Evolutionary conservation across 2,888 invertebrate species (phyloP), one percentile per base, ranked within the genome.

Genomic region (Mechanitis mazaeus): DNA sequence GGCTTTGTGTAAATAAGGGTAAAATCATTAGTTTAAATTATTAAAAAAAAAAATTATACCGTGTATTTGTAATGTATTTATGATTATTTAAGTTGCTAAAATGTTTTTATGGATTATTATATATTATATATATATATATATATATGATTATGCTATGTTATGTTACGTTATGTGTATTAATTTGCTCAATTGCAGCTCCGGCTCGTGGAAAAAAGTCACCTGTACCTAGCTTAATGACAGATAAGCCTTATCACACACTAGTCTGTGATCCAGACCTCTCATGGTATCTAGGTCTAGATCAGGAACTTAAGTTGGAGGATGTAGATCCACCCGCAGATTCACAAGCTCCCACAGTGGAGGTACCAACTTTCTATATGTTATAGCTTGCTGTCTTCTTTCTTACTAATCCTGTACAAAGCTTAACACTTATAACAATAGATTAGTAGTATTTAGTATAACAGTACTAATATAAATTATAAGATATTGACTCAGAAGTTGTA

Each of bases 201-300:
- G 71, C 70, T 59, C 84, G 83, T 45, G 82, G 78, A 33, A 85
- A 83, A 64, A 84, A 78, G 65, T 75, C 81, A 2, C 83, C 85
- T 3, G 68, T 81, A 57, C 87, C 87, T 1, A 83, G 81, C 20
- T 76, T 83, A 78, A 76, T 75, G 65, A 84, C 85, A 2, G 73
- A 69, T 33, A 74, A 75, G 54, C 79, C 81, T 28, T 89, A 88
- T 67, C 80, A 81, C 64, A 87, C 87, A 1, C 68, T 80, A 58
- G 77, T 87, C 55, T 86, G 88, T 7, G 84, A 87, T 64, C 81
- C 84, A 1, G 87, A 88, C 67, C 54, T 82, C 4, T 82, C 86
- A 1, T 89, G 89, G 89, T 87, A 91, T 89, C 62, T 92, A 80
- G 75, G 93, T 84, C 71, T 82, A 68, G 76, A 90, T 72, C 84